Conservation (phyloP, 2,113 vertebrate species). For the Zosterops pallidus region DNA sequence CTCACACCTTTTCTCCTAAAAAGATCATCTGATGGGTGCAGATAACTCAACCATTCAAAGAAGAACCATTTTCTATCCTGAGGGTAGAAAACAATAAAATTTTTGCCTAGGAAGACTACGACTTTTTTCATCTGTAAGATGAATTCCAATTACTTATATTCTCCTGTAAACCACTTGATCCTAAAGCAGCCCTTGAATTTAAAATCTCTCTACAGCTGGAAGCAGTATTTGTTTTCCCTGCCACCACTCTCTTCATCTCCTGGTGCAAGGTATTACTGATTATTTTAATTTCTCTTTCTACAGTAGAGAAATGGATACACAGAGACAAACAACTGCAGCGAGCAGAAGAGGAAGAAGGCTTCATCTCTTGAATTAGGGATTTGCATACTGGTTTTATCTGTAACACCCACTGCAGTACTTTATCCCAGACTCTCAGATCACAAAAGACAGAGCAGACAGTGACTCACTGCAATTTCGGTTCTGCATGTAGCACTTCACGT, state of each 20-base stretch:
- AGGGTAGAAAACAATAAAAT: background rate
- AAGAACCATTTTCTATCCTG: background rate
- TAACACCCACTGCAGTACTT: conserved; percentile 50
- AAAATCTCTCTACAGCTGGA: background rate
- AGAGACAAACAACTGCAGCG: background rate
- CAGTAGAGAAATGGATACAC: background rate
- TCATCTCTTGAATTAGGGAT: background rate
- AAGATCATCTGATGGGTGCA: background rate
- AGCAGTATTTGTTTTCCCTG: background rate
- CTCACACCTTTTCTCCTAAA: background rate
- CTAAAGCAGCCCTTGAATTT: background rate
- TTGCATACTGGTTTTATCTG: conserved; percentile 52
- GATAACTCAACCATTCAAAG: background rate
- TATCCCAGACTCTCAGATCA: conserved; percentile 51
- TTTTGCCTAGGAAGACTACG: background rate
- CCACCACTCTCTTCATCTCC: background rate
- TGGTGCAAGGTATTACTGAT: background rate
- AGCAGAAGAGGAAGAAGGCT: background rate
- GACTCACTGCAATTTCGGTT: conserved; percentile 33
- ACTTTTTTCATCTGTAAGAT: background rate
- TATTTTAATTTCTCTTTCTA: background rate
- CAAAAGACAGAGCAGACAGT: conserved; percentile 52
- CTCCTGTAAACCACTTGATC: background rate
- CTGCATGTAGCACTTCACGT: background rate
- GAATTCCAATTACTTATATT: background rate